Evolutionary conservation across 2,797 vertebrate genomes (phyloP).

Genomic region (Falco columbarius): DNA sequence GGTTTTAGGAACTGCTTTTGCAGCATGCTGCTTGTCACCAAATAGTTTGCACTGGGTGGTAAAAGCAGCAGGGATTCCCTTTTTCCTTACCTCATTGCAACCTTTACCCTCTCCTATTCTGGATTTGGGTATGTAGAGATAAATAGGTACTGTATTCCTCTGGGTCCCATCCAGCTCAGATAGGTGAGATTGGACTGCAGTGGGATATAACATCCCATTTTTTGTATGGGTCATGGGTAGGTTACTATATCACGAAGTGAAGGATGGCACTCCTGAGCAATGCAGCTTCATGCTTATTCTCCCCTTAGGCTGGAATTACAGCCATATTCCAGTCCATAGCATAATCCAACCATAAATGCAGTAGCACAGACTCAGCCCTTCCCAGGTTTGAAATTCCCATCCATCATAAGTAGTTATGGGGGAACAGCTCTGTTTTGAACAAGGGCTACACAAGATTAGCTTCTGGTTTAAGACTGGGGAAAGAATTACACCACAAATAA

Average conservation of each 20-base stretch:
- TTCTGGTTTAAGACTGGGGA: background rate
- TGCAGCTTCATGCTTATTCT: rapidly evolving
- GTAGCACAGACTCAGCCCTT: background rate
- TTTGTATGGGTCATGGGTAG: background rate
- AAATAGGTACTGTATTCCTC: background rate
- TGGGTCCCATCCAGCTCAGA: background rate
- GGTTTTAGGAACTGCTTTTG: background rate
- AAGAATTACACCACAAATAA: background rate
- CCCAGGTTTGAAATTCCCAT: background rate
- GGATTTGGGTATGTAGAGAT: background rate
- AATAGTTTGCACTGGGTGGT: background rate
- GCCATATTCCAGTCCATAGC: background rate
- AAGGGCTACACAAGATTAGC: background rate
- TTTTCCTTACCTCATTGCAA: background rate
- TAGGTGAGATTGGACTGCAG: background rate
- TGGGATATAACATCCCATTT: background rate
- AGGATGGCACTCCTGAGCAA: background rate
- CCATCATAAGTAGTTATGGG: background rate
- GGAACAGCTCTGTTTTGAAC: background rate
- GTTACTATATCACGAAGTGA: background rate
- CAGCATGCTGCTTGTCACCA: background rate
- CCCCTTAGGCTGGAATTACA: background rate
- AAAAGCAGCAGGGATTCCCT: background rate
- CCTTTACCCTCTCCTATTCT: background rate
- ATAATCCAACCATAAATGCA: background rate